Percentiles rank a stretch among this genome's conserved stretches.
Conservation (phyloP, 2,888 invertebrate species). For the Allophyes oxyacanthae region DNA sequence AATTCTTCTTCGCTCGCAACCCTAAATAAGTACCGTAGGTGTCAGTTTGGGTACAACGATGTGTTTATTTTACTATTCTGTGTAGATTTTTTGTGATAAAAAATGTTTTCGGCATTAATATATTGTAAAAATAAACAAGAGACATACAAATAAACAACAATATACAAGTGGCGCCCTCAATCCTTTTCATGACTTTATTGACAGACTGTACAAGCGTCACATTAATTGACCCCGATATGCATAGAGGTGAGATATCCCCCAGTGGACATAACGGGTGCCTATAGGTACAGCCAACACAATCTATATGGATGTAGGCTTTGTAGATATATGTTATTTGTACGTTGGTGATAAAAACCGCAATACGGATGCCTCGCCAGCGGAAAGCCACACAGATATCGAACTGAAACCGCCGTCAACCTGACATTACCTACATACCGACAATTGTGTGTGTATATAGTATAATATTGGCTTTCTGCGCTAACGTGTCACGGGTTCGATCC, state of each 20-base stretch:
- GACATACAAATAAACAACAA: too few relatives aligned
- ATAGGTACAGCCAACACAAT: too few relatives aligned
- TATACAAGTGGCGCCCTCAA: too few relatives aligned
- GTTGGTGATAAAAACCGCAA: slow-evolving; percentile 30
- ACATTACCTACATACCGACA: neutral
- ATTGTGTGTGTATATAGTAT: neutral
- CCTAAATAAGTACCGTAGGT: too few relatives aligned
- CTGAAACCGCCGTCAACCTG: slow-evolving; percentile 19
- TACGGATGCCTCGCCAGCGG: slow-evolving; percentile 4
- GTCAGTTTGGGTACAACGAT: too few relatives aligned
- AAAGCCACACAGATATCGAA: slow-evolving; percentile 27
- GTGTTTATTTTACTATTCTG: too few relatives aligned
- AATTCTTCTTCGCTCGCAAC: too few relatives aligned
- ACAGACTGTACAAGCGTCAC: slow-evolving; percentile 1
- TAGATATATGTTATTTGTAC: neutral
- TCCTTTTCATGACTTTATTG: neutral
- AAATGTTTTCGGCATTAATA: too few relatives aligned
- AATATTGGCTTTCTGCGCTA: too few relatives aligned
- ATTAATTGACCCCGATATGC: slow-evolving; percentile 1
- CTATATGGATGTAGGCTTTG: neutral
- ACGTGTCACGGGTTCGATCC: too few relatives aligned
- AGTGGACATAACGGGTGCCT: neutral
- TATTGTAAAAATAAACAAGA: too few relatives aligned
- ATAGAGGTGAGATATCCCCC: neutral
- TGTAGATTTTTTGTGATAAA: too few relatives aligned